Conservation (phyloP, 2,888 invertebrate genomes). For the Rhingia rostrata region DNA sequence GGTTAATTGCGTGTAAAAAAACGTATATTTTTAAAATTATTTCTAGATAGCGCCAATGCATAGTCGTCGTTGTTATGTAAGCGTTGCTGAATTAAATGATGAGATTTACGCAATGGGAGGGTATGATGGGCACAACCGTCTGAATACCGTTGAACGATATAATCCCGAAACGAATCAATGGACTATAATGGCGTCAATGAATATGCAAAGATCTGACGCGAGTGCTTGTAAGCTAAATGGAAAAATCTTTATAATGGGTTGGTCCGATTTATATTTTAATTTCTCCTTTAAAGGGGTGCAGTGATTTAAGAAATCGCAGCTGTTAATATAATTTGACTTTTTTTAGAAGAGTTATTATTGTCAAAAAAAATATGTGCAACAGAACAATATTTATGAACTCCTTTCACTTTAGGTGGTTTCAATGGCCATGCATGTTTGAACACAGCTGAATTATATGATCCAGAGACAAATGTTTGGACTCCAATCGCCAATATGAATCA, state of each 20-base stretch:
- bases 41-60: constrained; percentile 92
- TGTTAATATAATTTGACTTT: no score
- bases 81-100: constrained; percentile 90
- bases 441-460: constrained; percentile 93
- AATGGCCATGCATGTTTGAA: constrained; percentile 95
- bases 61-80: constrained; percentile 92
- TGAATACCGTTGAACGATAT: constrained; percentile 94
- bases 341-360: no score
- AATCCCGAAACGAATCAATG: constrained; percentile 93
- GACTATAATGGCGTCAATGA: constrained; percentile 94
- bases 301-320: neutral
- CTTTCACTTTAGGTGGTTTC: constrained; percentile 88
- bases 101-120: constrained; percentile 94
- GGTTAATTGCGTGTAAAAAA: constrained; percentile 38
- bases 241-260: constrained; percentile 83
- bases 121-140: constrained; percentile 92
- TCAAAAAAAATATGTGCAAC: no score
- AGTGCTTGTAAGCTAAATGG: constrained; percentile 94
- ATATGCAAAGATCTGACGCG: constrained; percentile 94
- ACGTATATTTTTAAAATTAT: constrained; percentile 19
- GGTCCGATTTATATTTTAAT: neutral
- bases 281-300: no score
- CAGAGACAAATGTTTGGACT: constrained; percentile 92
- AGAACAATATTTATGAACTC: neutral
- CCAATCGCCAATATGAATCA: constrained; percentile 88